Base-by-base conservation (phyloP, 2,888 invertebrate species). In the Synergus umbraculus region DNA sequence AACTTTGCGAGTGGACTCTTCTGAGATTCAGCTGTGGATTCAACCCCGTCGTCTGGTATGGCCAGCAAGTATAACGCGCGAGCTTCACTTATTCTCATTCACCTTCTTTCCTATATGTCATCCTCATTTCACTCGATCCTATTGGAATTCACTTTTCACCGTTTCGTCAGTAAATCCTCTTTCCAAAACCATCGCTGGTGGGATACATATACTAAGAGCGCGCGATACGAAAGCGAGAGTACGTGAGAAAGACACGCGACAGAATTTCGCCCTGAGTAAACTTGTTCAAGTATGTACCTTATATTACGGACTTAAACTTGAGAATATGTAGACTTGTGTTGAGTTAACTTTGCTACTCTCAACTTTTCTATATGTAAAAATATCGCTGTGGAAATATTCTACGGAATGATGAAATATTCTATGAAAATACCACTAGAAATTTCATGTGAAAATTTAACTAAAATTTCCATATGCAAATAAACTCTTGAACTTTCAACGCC, bases 1-100 rank as follows among this genome's bases (percentile, higher is more conserved):
- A 87, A 89, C 88, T 86, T 86, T 82, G 54, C 54, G 49, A 73
- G 54, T 73, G 77, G 79, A 65, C 78, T 79, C 79, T 80, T 79
- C 77, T 78, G 22, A 60, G 60, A 60, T 54, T 54, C 54, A 54
- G 69, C 82, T 77, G 82, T 77, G 82, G 82, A 79, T 81, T 82
- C 79, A 80, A 82, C 76, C 79, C 76, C 76, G 76, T 66, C 67
- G 76, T 29, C 64, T 76, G 60, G 49, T 80, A 81, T 78, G 78
- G 81, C 77, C 83, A 29, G 22, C 22, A 83, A 83, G 87, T 87
- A 88, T 80, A 76, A 83, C 79, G 82, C 82, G 83, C 77, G 82
- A 82, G 83, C 78, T 81, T 81, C 81, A 83, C 84, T 86, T 84
- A 83, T 85, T 84, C 79, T 78, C 79, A 64, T 82, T 81, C 84